phyloP scores from a whole-genome alignment of 2,113 vertebrate species.

The Psittacula cyanocephala region DNA sequence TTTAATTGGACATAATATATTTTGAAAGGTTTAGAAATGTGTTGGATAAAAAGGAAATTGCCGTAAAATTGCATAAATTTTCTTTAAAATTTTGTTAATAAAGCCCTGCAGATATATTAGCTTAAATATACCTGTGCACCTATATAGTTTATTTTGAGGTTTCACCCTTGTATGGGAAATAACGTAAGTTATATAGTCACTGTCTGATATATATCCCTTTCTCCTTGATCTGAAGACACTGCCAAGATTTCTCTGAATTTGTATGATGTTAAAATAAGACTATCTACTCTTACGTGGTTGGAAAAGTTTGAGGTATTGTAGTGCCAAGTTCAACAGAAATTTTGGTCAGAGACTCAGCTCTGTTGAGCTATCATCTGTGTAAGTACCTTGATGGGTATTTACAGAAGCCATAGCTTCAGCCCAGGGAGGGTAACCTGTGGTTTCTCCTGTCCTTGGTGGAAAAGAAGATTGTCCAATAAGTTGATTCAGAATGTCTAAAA shows the following conservation, averaged over 20 bases:
- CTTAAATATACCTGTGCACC: neutral
- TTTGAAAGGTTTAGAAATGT: constrained; percentile 29
- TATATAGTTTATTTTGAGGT: neutral
- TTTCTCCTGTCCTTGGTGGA: neutral
- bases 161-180: neutral
- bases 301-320: neutral
- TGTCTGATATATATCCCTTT: neutral
- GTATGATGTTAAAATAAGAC: neutral
- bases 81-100: constrained; percentile 21
- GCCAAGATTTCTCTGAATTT: neutral
- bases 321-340: neutral
- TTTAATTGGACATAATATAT: neutral
- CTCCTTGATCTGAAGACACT: neutral
- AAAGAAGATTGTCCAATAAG: neutral
- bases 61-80: neutral
- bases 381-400: neutral
- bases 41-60: constrained; percentile 31
- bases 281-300: neutral
- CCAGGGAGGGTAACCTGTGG: neutral
- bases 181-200: neutral
- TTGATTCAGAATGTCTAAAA: neutral
- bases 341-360: neutral
- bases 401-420: neutral
- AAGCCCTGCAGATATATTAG: neutral
- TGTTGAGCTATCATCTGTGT: neutral